Base-by-base conservation (phyloP, 2,797 vertebrate species). In the Echeneis naucrates region DNA sequence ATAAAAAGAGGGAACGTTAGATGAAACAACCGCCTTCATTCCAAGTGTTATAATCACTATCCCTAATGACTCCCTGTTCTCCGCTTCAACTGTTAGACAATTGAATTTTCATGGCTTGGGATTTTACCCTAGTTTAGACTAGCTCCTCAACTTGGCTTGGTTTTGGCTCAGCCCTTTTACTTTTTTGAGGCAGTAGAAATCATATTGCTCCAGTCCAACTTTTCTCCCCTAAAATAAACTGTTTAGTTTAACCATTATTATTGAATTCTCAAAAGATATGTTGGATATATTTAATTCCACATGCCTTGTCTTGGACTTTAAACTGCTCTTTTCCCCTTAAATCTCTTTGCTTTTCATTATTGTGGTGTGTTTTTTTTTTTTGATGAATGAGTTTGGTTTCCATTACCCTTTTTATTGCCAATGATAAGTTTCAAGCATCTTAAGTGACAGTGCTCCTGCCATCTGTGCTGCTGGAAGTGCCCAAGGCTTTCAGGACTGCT, bases 401-500 rank as follows among this genome's bases (percentile, higher is more conserved):
- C 51, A 42, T 72, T 68, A 23, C 24, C 38, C 30, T 68, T 76
- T 81, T 81, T 73, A 81, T 63, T 44, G 54, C 54, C 61, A 60
- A 60, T 77, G 72, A 78, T 81, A 68, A 38, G 65, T 68, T 72
- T 21, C 30, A 74, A 67, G 59, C 52, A 54, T 65, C 67, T 75
- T 79, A 68, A 77, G 72, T 61, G 52, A 56, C 68, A 12, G 59
- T 27, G 24, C 26, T 72, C 44, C 47, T 56, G 40, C 26, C 2
- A 14, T 27, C 54, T 56, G 10, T 51, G 44, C 35, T 19, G 26
- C 56, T 54, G 45, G 13, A 71, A 57, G 50, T 17, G 40, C 59
- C 62, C 40, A 4, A 45, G 33, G 44, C 30, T 50, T 37, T 68
- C n/a, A 23, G 27, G 27, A 61, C 32, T 27, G 8, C 50, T 62